phyloP scores from a whole-genome alignment of 2,113 vertebrate species.

The Serilophus lunatus region DNA sequence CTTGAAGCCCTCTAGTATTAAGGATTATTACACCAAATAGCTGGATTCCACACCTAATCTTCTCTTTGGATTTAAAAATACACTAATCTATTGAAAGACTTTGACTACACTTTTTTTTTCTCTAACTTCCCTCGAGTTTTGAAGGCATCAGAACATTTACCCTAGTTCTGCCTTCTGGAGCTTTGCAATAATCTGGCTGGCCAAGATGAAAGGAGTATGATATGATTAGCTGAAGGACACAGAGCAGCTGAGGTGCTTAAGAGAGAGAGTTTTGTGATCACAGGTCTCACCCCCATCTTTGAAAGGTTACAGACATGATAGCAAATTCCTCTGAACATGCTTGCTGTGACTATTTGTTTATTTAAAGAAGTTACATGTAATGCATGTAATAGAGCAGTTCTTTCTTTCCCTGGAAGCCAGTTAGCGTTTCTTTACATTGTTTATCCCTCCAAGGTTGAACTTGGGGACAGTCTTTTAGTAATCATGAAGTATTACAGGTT shows the following conservation, averaged over 20 bases:
- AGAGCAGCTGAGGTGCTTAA: not conserved
- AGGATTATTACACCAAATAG: not conserved
- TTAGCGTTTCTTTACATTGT: not conserved
- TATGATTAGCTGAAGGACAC: not conserved
- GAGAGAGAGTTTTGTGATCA: not conserved
- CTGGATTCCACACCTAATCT: not conserved
- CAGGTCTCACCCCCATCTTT: not conserved
- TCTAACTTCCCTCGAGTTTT: fast-evolving
- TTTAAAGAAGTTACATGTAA: not conserved
- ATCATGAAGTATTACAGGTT: not conserved
- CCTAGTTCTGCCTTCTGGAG: not conserved
- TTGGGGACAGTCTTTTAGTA: not conserved
- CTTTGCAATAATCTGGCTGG: not conserved
- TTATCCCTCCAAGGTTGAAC: not conserved
- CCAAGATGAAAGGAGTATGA: not conserved
- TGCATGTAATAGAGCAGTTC: not conserved
- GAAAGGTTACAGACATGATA: not conserved
- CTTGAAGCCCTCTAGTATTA: not conserved
- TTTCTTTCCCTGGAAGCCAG: not conserved
- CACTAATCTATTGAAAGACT: not conserved
- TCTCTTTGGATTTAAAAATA: not conserved
- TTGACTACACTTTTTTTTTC: not conserved
- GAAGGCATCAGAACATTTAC: not conserved
- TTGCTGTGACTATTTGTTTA: not conserved
- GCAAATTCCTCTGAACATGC: not conserved